These are phyloP conservation scores for Paraescarpia echinospica DNA, from an alignment of 1,140 invertebrate genomes.

Conservation along the genomic window DNA sequence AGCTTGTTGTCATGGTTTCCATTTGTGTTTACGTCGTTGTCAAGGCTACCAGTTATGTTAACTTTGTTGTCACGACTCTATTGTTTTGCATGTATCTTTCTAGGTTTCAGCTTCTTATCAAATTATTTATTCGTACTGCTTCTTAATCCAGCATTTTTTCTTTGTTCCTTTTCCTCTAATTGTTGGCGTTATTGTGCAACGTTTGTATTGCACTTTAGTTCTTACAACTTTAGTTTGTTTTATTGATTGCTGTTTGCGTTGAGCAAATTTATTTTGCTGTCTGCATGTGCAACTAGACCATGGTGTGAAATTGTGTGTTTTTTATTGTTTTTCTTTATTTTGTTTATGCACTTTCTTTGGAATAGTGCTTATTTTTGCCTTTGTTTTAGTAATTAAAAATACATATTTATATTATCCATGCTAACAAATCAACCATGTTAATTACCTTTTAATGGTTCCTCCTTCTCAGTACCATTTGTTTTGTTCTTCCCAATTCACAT, in stretches of 20 bases:
- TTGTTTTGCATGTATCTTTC: neutral
- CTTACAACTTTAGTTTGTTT: neutral
- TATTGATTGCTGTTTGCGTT: neutral
- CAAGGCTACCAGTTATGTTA: too few relatives aligned
- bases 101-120: too few relatives aligned
- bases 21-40: too few relatives aligned
- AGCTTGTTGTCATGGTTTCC: too few relatives aligned
- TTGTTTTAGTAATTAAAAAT: neutral
- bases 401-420: neutral
- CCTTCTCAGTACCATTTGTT: too few relatives aligned
- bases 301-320: neutral
- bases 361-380: neutral
- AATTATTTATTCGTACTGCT: too few relatives aligned
- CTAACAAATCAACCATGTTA: neutral
- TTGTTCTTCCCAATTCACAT: too few relatives aligned
- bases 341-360: neutral
- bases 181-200: too few relatives aligned
- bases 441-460: neutral
- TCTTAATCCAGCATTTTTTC: too few relatives aligned
- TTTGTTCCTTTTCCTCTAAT: too few relatives aligned
- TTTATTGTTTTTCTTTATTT: neutral
- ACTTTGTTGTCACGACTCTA: too few relatives aligned
- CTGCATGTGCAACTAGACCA: neutral
- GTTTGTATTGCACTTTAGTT: neutral
- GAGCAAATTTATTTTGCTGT: neutral